Conservation (phyloP, 1,140 invertebrate species). For the Drosophila elegans region DNA sequence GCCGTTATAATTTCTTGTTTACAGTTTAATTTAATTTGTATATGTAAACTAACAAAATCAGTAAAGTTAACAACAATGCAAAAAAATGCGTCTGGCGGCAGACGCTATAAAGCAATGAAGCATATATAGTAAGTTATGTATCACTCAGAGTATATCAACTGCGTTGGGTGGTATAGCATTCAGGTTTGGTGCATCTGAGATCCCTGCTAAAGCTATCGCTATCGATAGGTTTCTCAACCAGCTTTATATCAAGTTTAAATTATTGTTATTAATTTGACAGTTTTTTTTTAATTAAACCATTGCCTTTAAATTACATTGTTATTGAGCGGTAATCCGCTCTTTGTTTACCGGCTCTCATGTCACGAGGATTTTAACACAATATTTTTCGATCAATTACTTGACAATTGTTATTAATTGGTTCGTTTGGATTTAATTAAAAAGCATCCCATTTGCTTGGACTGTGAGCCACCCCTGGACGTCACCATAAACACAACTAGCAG, state of each 20-base stretch:
- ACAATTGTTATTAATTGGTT: slow-evolving; percentile 61
- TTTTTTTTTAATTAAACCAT: not conserved
- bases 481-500: slow-evolving; percentile 41
- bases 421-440: slow-evolving; percentile 32
- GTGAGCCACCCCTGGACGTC: slow-evolving; percentile 31
- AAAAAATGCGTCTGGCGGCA: too few relatives aligned
- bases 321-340: not conserved
- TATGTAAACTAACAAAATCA: too few relatives aligned
- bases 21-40: too few relatives aligned
- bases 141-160: too few relatives aligned
- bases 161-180: not conserved
- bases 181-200: slow-evolving; percentile 14
- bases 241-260: not conserved
- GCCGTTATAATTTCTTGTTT: too few relatives aligned
- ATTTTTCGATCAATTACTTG: slow-evolving; percentile 4
- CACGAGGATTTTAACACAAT: not conserved
- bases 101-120: too few relatives aligned
- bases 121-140: too few relatives aligned
- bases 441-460: not conserved
- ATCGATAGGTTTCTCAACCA: not conserved
- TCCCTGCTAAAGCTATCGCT: not conserved
- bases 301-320: not conserved
- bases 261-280: not conserved
- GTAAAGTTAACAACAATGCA: too few relatives aligned
- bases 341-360: not conserved